Percentiles rank a stretch among this genome's conserved stretches.
phyloP scores from a whole-genome alignment of 2,797 vertebrate species.

The Dipus sagitta region DNA sequence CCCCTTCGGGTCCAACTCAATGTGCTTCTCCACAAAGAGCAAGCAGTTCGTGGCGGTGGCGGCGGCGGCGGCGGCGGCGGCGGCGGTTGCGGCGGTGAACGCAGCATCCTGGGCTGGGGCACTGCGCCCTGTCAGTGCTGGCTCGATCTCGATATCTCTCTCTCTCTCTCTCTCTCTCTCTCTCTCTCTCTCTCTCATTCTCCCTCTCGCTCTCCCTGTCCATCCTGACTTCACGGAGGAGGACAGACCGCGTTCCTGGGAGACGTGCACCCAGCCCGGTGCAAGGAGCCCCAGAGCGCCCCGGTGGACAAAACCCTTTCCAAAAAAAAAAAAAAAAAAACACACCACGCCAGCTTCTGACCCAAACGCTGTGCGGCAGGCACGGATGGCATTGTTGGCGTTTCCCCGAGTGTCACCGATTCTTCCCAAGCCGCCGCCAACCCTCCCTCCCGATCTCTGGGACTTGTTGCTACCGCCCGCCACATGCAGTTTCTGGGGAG shows the following conservation, averaged over 20 bases:
- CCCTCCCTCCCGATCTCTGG: background rate
- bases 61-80: background rate
- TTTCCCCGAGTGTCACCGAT: slow-evolving; percentile 52
- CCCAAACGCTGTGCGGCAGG: slow-evolving; percentile 57
- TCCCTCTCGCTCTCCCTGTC: too few species aligned
- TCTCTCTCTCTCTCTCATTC: too few species aligned
- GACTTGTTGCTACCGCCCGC: too few species aligned
- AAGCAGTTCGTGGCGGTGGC: slow-evolving; percentile 57
- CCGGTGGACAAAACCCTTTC: background rate
- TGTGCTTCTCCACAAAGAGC: slow-evolving; percentile 72
- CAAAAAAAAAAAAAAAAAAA: background rate
- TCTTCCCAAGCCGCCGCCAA: slow-evolving; percentile 32
- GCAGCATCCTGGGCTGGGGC: slow-evolving; percentile 53
- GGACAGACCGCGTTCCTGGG: slow-evolving; percentile 50
- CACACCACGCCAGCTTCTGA: slow-evolving; percentile 34
- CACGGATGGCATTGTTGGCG: slow-evolving; percentile 53
- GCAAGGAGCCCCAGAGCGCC: too few species aligned
- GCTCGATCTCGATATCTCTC: background rate
- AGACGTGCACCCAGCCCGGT: background rate
- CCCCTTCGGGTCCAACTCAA: slow-evolving; percentile 58
- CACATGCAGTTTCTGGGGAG: too few species aligned
- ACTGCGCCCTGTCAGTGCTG: slow-evolving; percentile 60
- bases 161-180: background rate
- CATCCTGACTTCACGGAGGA: slow-evolving; percentile 64
- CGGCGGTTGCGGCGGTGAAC: background rate